Conservation (phyloP, 2,797 vertebrate species). For the Craterocephalus amniculus region DNA sequence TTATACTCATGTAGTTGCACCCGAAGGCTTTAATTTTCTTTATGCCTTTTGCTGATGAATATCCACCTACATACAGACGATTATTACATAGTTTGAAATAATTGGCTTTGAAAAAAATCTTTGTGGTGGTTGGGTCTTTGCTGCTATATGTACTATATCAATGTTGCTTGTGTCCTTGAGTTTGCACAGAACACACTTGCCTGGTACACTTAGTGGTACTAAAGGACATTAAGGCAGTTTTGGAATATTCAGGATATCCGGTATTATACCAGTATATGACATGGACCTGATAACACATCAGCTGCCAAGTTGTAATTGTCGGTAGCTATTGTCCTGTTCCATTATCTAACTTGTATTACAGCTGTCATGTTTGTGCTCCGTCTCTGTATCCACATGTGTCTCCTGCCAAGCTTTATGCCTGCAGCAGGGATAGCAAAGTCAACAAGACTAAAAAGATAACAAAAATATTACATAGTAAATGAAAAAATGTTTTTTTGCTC, state of each 20-base stretch:
- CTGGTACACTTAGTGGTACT: not conserved
- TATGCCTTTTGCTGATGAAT: conserved; percentile 23
- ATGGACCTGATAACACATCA: conserved; percentile 1
- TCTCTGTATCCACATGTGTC: conserved; percentile 11
- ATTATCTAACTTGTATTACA: conserved; percentile 6
- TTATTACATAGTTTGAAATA: conserved; percentile 5
- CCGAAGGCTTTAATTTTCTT: conserved; percentile 21
- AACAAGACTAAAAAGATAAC: not conserved
- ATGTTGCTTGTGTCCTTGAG: not conserved
- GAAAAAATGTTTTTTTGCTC: not conserved
- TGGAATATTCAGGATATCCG: not conserved
- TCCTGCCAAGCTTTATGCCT: conserved; percentile 7
- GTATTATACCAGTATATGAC: not conserved
- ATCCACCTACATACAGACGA: not conserved
- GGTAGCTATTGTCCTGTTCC: not conserved
- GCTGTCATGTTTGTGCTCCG: not conserved
- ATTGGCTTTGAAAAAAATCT: conserved; percentile 2
- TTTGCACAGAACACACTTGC: conserved; percentile 1
- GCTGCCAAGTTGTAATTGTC: not conserved
- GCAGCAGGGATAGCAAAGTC: conserved; percentile 9
- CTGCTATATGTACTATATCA: not conserved
- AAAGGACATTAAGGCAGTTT: not conserved
- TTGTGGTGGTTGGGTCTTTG: not conserved
- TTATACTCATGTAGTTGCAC: conserved; percentile 7
- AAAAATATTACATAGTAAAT: not conserved